These are phyloP conservation scores for Lipophrys pholis DNA, from an alignment of 2,113 vertebrate species.

Conservation along the genomic window DNA sequence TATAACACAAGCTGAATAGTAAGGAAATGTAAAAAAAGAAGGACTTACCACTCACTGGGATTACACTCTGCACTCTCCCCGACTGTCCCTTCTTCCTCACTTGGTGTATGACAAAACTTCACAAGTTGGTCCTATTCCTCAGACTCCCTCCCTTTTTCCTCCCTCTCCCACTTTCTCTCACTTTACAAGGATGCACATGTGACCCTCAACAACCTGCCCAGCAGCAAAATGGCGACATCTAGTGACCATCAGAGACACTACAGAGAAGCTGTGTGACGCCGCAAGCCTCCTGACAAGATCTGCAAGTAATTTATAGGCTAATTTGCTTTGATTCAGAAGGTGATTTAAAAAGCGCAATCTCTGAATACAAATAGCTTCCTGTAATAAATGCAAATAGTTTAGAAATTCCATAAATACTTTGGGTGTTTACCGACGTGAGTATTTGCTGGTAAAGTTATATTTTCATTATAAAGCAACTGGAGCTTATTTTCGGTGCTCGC, in stretches of 20 bases:
- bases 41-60: conserved; percentile 64
- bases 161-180: conserved; percentile 20
- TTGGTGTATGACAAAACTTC: conserved; percentile 69
- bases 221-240: conserved; percentile 57
- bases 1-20: not conserved
- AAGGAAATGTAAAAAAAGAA: conserved; percentile 1
- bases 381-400: not conserved
- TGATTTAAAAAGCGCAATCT: conserved; percentile 19
- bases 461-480: not conserved
- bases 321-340: conserved; percentile 18
- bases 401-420: not conserved
- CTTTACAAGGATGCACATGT: conserved; percentile 27
- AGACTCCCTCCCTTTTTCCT: conserved; percentile 16
- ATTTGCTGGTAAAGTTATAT: not conserved
- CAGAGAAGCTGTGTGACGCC: not conserved
- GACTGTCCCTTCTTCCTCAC: conserved; percentile 34
- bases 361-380: conserved; percentile 43
- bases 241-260: conserved; percentile 6
- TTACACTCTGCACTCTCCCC: too few relatives aligned
- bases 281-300: conserved; percentile 14
- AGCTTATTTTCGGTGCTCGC: too few relatives aligned
- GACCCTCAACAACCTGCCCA: not conserved
- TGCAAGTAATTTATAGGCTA: conserved; percentile 35
- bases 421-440: not conserved
- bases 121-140: conserved; percentile 49